phyloP scores from a whole-genome alignment of 2,113 vertebrate genomes.

The Dinomys branickii region DNA sequence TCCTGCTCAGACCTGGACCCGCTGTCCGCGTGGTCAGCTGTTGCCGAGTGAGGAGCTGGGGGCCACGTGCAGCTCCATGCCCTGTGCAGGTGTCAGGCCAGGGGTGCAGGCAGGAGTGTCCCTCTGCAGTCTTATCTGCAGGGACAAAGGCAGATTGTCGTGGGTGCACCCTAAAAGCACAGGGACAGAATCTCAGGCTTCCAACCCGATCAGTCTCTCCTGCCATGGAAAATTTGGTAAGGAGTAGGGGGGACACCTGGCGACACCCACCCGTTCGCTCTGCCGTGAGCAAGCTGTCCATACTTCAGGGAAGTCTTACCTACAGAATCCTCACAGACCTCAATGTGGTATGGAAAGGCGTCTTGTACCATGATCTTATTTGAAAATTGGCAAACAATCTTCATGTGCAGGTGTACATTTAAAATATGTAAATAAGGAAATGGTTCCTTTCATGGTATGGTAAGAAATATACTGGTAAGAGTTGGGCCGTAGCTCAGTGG shows the following conservation, averaged over 20 bases:
- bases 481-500: not conserved
- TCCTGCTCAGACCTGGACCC: not conserved
- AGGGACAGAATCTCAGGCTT: not conserved
- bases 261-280: not conserved
- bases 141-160: not conserved
- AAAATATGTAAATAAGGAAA: not conserved
- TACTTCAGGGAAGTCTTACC: not conserved
- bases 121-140: not conserved
- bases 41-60: not conserved
- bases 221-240: not conserved
- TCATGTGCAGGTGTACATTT: too few species aligned
- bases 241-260: too few species aligned
- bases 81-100: not conserved
- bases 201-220: too few species aligned
- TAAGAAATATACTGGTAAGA: not conserved
- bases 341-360: not conserved
- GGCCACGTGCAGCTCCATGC: not conserved
- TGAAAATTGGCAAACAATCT: not conserved
- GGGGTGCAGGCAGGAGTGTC: not conserved
- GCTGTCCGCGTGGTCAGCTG: not conserved
- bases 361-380: not conserved
- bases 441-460: not conserved
- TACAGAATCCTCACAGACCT: not conserved
- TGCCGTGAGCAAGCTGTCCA: not conserved
- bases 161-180: not conserved